Conservation (phyloP, 2,797 vertebrate species). For the Alfaro cultratus region DNA sequence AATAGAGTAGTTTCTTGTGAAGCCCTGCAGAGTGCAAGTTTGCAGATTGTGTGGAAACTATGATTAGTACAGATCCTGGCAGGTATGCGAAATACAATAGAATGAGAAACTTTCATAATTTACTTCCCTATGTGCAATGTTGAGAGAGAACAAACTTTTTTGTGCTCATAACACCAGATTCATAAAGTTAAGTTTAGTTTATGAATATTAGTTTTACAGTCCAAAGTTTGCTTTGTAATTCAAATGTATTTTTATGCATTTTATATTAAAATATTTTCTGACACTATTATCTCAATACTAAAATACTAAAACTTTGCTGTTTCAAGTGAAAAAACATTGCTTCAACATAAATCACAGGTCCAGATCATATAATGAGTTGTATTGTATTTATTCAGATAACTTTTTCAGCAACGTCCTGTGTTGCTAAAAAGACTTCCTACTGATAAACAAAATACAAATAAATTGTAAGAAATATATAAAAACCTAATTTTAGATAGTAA, state of each 20-base stretch:
- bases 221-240: neutral
- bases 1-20: constrained; percentile 52
- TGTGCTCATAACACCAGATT: neutral
- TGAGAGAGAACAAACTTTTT: neutral
- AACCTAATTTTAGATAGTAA: neutral
- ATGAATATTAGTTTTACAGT: neutral
- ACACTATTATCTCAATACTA: neutral
- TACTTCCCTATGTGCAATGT: neutral
- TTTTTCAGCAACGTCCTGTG: no score
- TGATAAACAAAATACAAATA: neutral
- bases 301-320: neutral
- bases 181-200: neutral
- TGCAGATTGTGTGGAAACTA: constrained; percentile 18
- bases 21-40: constrained; percentile 52
- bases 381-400: no score
- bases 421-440: neutral
- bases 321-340: neutral
- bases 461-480: neutral
- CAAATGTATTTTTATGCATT: neutral
- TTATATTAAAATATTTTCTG: neutral
- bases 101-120: neutral
- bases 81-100: neutral
- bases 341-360: neutral
- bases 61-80: constrained; percentile 27
- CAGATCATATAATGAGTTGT: neutral